phyloP scores from a whole-genome alignment of 2,888 invertebrate genomes.

The Mylabris sibirica region DNA sequence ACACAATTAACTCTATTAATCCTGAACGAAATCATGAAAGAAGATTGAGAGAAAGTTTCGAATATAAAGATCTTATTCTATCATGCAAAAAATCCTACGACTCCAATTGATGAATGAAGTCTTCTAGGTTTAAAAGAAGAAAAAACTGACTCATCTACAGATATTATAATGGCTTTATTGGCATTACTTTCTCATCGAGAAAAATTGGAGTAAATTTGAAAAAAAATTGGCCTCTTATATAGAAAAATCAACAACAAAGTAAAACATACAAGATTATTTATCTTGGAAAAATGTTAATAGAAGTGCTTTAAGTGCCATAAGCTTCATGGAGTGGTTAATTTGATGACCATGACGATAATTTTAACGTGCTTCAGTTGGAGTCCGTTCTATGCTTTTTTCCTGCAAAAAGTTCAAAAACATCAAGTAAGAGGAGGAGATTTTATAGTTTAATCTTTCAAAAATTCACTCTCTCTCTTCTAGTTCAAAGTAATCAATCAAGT shows the following conservation, averaged over 20 bases:
- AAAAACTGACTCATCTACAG: not conserved
- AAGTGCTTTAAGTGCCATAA: not conserved
- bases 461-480: not conserved
- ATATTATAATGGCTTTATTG: too few relatives aligned
- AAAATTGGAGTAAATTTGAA: too few relatives aligned
- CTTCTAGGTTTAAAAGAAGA: too few relatives aligned
- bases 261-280: not conserved
- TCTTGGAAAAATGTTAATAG: not conserved
- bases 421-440: not conserved
- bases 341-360: not conserved
- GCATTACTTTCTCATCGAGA: too few relatives aligned
- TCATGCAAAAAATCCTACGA: not conserved
- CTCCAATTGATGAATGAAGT: too few relatives aligned
- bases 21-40: not conserved
- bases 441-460: not conserved
- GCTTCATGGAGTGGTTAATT: too few relatives aligned
- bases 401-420: not conserved
- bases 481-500: not conserved
- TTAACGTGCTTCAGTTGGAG: not conserved
- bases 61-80: constrained; percentile 1
- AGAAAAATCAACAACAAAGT: not conserved
- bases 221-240: not conserved
- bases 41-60: not conserved
- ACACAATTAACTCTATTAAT: not conserved
- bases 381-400: not conserved